These are phyloP conservation scores for Eulithis testata DNA, from an alignment of 2,888 invertebrate genomes.

Conservation along the genomic window DNA sequence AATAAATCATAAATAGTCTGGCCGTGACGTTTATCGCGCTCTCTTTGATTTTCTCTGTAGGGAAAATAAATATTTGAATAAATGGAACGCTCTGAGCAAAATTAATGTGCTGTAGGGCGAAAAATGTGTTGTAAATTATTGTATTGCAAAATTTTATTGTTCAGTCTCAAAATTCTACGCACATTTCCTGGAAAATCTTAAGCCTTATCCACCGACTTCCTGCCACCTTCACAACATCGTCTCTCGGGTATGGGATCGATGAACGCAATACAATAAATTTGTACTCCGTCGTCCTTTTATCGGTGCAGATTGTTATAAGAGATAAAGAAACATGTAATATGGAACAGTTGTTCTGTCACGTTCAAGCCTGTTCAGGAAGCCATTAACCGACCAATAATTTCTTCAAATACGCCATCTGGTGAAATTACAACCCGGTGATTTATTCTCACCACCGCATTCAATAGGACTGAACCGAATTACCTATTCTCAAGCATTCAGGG, in stretches of 20 bases:
- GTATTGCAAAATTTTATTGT: not conserved
- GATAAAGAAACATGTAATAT: slow-evolving; percentile 12
- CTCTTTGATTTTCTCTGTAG: slow-evolving; percentile 27
- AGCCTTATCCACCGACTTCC: not conserved
- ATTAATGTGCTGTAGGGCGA: not conserved
- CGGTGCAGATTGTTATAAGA: not conserved
- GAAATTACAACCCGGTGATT: slow-evolving; percentile 59
- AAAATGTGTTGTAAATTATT: not conserved
- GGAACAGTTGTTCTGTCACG: slow-evolving; percentile 22
- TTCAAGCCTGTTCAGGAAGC: slow-evolving; percentile 28
- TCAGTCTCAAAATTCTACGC: no score
- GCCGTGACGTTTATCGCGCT: slow-evolving; percentile 32
- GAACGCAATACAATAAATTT: slow-evolving; percentile 1
- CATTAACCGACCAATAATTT: slow-evolving; percentile 41
- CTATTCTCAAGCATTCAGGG: slow-evolving; percentile 58
- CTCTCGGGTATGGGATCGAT: not conserved
- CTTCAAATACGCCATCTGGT: slow-evolving; percentile 48
- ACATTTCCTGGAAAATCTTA: not conserved
- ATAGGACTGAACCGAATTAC: slow-evolving; percentile 69
- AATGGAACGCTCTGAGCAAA: slow-evolving; percentile 19
- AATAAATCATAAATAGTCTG: slow-evolving; percentile 34
- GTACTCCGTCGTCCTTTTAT: not conserved
- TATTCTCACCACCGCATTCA: slow-evolving; percentile 65
- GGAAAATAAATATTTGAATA: slow-evolving; percentile 28
- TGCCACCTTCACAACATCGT: not conserved